Base-by-base conservation (phyloP, 2,888 invertebrate genomes). In the Chymomyza fuscimana region DNA sequence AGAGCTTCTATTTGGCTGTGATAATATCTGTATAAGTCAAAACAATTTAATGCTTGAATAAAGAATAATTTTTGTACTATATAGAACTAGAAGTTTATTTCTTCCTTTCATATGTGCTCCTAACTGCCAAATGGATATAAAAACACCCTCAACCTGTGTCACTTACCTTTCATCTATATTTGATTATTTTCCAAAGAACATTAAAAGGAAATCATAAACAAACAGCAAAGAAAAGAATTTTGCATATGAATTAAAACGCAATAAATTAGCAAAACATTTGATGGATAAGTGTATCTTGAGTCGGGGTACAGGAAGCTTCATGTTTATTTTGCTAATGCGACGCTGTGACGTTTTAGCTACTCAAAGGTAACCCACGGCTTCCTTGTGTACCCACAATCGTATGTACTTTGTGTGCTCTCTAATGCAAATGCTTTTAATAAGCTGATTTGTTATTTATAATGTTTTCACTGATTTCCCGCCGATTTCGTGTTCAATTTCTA, bases 31-130 rank as follows among this genome's bases (percentile, higher is more conserved):
- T 70, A 68, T 75, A 79, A 90, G 90, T 90, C 90, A 89, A 90
- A 90, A 90, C 91, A 91, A 91, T 91, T 91, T 91, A 90, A 90
- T 91, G 91, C 91, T 82, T 89, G 90, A 90, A 91, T 91, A 89
- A 89, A 81, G 89, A 87, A 91, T 91, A 88, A 90, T 86, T 87
- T 80, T 77, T 81, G 78, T 77, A 36, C 46, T 62, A 22, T 29
- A 5, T n/a, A 54, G 59, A 29, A 25, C 58, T 58, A 52, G 36
- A 54, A 56, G 10, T 25, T 9, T 29, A 10, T 40, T 64, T 67
- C 32, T 40, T 32, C 1, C 10, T 22, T 65, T 58, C 40, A 63
- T 69, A 75, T 75, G 73, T 68, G 72, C 66, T 73, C 29, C 76
- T 73, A 69, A 67, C 65, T 76, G 81, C 63, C 67, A 69, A 40